Conservation (phyloP, 2,888 invertebrate genomes). For the Mythimna albipuncta region DNA sequence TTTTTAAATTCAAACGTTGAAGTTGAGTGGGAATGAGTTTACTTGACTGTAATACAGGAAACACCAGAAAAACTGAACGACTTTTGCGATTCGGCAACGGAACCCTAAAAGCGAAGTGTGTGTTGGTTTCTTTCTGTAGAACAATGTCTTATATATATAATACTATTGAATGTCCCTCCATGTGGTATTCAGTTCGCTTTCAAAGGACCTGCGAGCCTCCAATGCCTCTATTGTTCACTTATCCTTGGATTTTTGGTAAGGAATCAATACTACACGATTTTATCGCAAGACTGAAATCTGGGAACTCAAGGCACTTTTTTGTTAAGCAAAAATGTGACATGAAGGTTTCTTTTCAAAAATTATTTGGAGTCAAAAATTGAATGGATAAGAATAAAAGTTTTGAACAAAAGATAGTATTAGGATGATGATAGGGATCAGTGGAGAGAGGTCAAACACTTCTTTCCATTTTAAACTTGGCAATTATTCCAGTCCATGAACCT, state of each 20-base stretch:
- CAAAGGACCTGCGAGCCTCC: conserved; percentile 58
- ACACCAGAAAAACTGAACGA: conserved; percentile 11
- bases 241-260: conserved; percentile 67
- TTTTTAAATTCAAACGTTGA: conserved; percentile 34
- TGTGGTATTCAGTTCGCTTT: conserved; percentile 66
- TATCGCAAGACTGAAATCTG: conserved; percentile 25
- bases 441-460: not conserved
- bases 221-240: conserved; percentile 68
- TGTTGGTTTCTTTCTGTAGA: conserved; percentile 63
- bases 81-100: conserved; percentile 24
- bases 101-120: conserved; percentile 54
- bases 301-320: not conserved
- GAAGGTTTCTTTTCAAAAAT: not conserved
- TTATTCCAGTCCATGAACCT: not conserved
- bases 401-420: not conserved
- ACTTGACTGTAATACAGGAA: conserved; percentile 23
- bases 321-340: not conserved
- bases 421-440: not conserved
- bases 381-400: not conserved
- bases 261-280: conserved; percentile 46
- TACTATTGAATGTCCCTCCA: conserved; percentile 59
- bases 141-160: conserved; percentile 72
- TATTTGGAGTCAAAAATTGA: not conserved
- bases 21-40: conserved; percentile 17
- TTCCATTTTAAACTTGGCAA: not conserved